Evolutionary conservation across 2,888 invertebrate species (phyloP).

Genomic region (Limnephilus auricula): DNA sequence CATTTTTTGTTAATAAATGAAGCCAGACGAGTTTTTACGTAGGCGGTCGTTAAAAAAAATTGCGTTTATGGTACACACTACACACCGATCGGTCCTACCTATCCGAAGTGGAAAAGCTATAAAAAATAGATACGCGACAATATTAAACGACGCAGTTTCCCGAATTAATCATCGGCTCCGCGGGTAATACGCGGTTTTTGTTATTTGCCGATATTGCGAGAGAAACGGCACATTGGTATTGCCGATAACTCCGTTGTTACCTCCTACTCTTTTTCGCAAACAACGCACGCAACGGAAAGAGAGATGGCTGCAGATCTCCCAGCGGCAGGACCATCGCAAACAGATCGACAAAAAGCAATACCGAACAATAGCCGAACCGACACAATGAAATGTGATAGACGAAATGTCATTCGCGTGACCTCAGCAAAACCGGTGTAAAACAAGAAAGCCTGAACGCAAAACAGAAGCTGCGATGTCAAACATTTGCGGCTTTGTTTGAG

Average conservation of each 20-base stretch:
- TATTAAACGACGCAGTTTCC: slow-evolving; percentile 21
- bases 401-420: slow-evolving; percentile 58
- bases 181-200: slow-evolving; percentile 14
- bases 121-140: not conserved
- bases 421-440: slow-evolving; percentile 49
- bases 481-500: slow-evolving; percentile 25
- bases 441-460: slow-evolving; percentile 29
- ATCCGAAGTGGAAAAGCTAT: not conserved
- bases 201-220: slow-evolving; percentile 37
- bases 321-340: slow-evolving; percentile 12
- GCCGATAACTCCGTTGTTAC: not conserved
- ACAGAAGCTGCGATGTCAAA: slow-evolving; percentile 20
- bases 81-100: not conserved
- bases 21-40: not conserved
- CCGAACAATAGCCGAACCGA: slow-evolving; percentile 48
- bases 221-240: not conserved
- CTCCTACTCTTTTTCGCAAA: not conserved
- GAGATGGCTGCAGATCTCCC: not conserved
- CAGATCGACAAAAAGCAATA: slow-evolving; percentile 47
- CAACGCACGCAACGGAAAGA: not conserved
- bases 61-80: not conserved
- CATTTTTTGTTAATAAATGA: not conserved
- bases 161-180: slow-evolving; percentile 17
- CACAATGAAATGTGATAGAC: slow-evolving; percentile 53
- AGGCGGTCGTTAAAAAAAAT: not conserved